Evolutionary conservation across 2,888 invertebrate species (phyloP).

Genomic region (Cosmia pyralina): DNA sequence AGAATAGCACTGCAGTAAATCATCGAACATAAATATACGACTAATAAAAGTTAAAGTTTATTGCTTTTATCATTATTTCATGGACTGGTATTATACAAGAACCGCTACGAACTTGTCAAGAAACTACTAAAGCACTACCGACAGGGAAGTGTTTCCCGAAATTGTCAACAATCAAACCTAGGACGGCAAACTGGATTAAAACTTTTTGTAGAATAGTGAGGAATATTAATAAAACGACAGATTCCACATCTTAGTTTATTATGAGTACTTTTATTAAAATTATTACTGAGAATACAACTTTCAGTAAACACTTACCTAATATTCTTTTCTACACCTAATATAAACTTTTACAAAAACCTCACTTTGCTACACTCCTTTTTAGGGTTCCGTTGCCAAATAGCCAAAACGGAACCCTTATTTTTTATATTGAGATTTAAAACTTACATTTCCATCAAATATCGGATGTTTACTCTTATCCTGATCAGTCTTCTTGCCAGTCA

Average conservation of each 20-base stretch:
- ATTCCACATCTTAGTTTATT: slow-evolving; percentile 2
- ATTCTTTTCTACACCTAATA: slow-evolving; percentile 12
- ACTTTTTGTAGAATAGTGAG: neutral
- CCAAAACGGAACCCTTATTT: neutral
- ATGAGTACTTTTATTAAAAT: slow-evolving; percentile 12
- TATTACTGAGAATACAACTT: slow-evolving; percentile 17
- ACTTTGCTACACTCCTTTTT: neutral
- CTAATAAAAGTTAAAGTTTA: neutral
- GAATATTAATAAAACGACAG: slow-evolving; percentile 15
- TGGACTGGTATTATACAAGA: neutral
- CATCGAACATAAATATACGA: neutral
- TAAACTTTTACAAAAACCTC: slow-evolving; percentile 18
- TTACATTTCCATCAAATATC: slow-evolving; percentile 10
- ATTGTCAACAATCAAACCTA: neutral
- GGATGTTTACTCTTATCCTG: slow-evolving; percentile 8
- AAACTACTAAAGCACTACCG: neutral
- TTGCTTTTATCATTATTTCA: neutral
- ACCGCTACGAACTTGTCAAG: neutral
- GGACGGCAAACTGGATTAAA: neutral
- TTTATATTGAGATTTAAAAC: neutral
- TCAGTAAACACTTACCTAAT: neutral
- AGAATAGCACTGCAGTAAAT: no score
- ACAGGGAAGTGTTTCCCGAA: neutral
- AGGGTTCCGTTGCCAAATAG: neutral
- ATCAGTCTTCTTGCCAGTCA: slow-evolving; percentile 35